These are phyloP conservation scores for Epinephelus cyanopodus DNA, from an alignment of 2,113 vertebrate genomes.

Conservation along the genomic window DNA sequence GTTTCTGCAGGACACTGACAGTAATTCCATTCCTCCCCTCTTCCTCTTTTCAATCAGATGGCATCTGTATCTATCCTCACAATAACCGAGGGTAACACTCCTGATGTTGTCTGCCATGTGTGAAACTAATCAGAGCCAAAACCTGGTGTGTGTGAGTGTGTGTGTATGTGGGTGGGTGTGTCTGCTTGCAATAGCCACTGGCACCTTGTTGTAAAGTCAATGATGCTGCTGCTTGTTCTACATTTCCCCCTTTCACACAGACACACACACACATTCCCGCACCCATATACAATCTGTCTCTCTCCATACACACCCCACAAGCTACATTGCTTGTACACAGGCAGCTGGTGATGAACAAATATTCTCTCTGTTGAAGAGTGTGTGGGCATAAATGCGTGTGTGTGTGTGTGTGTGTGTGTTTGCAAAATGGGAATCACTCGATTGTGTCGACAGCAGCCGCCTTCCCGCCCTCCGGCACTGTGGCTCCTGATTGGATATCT, in stretches of 20 bases:
- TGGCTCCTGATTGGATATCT: conserved; percentile 75
- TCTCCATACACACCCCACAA: conserved; percentile 58
- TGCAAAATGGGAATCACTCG: conserved; percentile 56
- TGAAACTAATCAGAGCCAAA: conserved; percentile 62
- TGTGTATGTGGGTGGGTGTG: conserved; percentile 18
- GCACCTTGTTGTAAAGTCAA: conserved; percentile 69
- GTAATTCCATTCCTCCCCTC: conserved; percentile 35
- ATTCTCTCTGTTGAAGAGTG: conserved; percentile 55
- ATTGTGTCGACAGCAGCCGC: conserved; percentile 62
- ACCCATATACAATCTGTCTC: conserved; percentile 59
- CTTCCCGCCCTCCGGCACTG: conserved; percentile 63
- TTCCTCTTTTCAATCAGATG: conserved; percentile 52
- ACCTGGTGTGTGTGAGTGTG: conserved; percentile 16
- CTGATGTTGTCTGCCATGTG: conserved; percentile 54
- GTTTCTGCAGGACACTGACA: conserved; percentile 34
- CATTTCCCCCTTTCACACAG: conserved; percentile 44
- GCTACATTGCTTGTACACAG: conserved; percentile 54
- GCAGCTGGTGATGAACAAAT: conserved; percentile 78
- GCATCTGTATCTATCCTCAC: conserved; percentile 48
- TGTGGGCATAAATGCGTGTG: conserved; percentile 41
- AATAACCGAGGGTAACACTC: conserved; percentile 41
- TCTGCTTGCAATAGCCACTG: conserved; percentile 52
- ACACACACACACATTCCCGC: conserved; percentile 33
- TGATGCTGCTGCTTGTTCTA: conserved; percentile 63
- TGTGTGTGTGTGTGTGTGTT: conserved; percentile 20